These are phyloP conservation scores for Prosapia bicincta DNA, from an alignment of 2,888 invertebrate species.

Conservation along the genomic window DNA sequence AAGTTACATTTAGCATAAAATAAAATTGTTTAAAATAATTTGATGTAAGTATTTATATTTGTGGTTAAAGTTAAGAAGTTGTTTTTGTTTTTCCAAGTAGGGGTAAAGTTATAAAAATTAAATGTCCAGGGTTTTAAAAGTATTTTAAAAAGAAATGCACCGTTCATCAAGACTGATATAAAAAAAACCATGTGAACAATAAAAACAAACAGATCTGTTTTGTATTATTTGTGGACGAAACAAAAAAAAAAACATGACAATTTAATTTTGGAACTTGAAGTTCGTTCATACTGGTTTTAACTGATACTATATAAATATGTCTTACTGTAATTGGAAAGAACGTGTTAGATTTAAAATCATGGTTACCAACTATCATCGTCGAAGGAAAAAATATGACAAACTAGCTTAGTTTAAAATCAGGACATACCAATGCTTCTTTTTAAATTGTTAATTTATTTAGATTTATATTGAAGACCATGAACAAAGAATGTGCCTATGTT, in stretches of 20 bases:
- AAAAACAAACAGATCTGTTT: slow-evolving; percentile 10
- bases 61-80: neutral
- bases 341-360: neutral
- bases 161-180: slow-evolving; percentile 20
- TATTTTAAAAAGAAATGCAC: slow-evolving; percentile 21
- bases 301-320: neutral
- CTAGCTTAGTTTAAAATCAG: neutral
- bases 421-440: neutral
- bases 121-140: slow-evolving; percentile 23
- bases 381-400: neutral
- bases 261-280: neutral
- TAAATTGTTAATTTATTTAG: neutral
- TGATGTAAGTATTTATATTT: neutral
- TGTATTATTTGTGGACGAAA: neutral
- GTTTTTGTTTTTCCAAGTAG: neutral
- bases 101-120: neutral
- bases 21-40: neutral
- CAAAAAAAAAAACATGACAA: neutral
- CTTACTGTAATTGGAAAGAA: neutral
- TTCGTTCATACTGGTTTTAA: neutral
- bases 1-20: slow-evolving; percentile 7
- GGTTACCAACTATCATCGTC: slow-evolving; percentile 5
- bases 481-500: neutral
- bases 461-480: neutral
- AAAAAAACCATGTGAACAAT: slow-evolving; percentile 2